Evolutionary conservation across 2,797 vertebrate genomes (phyloP), one percentile per base, ranked within the genome.

Genomic region (Vultur gryphus): DNA sequence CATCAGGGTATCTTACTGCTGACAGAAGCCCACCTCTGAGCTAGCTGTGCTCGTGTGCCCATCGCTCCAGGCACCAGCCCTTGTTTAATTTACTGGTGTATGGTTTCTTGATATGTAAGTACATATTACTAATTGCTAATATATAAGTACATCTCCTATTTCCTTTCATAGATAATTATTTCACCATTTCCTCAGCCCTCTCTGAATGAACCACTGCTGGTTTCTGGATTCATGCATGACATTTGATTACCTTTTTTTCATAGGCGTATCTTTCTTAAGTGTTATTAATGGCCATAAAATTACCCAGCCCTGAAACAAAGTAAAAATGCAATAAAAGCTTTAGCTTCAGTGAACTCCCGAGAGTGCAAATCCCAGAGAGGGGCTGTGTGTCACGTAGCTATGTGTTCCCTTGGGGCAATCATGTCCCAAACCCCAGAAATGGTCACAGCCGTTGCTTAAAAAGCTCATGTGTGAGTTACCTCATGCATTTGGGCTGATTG

Each of bases 231-330:
- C 64, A 67, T 84, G 77, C 77, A 35, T 92, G 73, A 84, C 65
- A 88, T 95, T 92, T 84, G 80, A 95, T 96, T 96, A 89, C 33
- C 61, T 84, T 93, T 91, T 84, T 93, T 91, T 88, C 86, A 89
- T 48, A 89, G 67, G 35, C 28, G 0, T 94, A 82, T 89, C 61
- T 89, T 78, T 78, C 51, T 93, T 84, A 91, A 95, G 82, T 93
- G 65, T 77, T 95, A 93, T 93, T 95, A 93, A 88, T n/a, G 48
- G 46, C 77, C 67, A 73, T 94, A 89, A 95, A 97, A 87, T 87
- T 90, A 91, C 39, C 72, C 71, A 84, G 44, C 71, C 35, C 73
- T 79, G 86, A 90, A 95, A 93, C 61, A 61, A 77, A 87, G 70
- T 87, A 67, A 94, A 90, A 88, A 91, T 72, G 37, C 51, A 95